Base-by-base conservation (phyloP, 1,140 invertebrate genomes). In the Neodiprion virginianus region DNA sequence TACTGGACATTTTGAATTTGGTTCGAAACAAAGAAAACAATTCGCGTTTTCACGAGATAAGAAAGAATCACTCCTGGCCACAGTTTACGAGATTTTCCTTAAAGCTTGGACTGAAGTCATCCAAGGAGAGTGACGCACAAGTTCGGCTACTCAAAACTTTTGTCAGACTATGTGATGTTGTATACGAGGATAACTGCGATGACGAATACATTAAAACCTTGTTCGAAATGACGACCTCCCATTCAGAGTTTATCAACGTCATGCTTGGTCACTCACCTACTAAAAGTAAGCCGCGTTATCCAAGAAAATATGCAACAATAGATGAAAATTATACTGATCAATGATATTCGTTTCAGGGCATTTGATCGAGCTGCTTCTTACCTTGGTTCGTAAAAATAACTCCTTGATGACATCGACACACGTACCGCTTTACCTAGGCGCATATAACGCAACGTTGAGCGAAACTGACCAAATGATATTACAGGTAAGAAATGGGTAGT, bases 201-300 rank as follows among this genome's bases (percentile, higher is more conserved):
- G 84, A 91, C 69, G 87, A 91, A 9, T 90, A 92, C 76, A 86
- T 89, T 0, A 88, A 88, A 17, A 88, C 89, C 12, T 82, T 94
- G 48, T 93, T 93, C 75, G 93, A 94, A 78, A 94, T 94, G 93
- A 89, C 92, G n/a, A 90, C 91, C 12, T 92, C 92, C 0, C 93
- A 95, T 87, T 94, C 94, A 0, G 92, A 93, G 79, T 94, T 94
- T 83, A 85, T 93, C 49, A 92, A 93, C 78, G 88, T 93, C 0
- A 91, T 93, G 87, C 77, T 93, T 5, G 89, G 88, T 71, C 79
- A 81, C 40, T 75, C 80, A 77, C 85, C 48, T 80, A 88, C 77
- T 76, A 89, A 84, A 84, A 88, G 80, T 89, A 90, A 67, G 88
- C 89, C 28, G 1, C 28, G 2, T 40, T 3, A 40, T 40, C 1